A percentile compares a stretch with the other conserved stretches of the same genome.
phyloP scores from a whole-genome alignment of 2,113 vertebrate species.

The Marmota monax region DNA sequence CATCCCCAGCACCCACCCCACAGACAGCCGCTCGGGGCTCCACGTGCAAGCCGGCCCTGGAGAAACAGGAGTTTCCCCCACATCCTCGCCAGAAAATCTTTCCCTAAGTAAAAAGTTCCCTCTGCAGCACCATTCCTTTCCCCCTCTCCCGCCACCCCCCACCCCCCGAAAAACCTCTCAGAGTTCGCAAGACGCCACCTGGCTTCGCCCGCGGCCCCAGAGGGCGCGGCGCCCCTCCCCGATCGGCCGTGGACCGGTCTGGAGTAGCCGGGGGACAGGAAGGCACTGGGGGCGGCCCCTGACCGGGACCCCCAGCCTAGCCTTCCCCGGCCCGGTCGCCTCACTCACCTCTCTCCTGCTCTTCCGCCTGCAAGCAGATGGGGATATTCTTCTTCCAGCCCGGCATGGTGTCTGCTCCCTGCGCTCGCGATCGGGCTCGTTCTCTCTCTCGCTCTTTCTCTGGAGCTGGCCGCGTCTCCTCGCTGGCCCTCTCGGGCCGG shows the following conservation, averaged over 20 bases:
- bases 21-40: background rate
- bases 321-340: constrained; percentile 1
- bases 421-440: constrained; percentile 40
- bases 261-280: background rate
- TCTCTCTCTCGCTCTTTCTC: background rate
- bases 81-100: background rate
- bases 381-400: constrained; percentile 99
- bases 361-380: constrained; percentile 96
- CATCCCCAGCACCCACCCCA: background rate
- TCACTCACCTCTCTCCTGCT: constrained; percentile 93
- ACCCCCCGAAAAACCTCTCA: background rate
- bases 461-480: constrained; percentile 35
- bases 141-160: rapidly evolving
- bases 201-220: background rate
- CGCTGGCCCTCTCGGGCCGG: constrained; percentile 7
- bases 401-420: constrained; percentile 90
- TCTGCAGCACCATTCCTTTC: background rate
- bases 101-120: constrained; percentile 78
- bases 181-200: constrained; percentile 50
- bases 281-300: constrained; percentile 53
- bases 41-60: constrained; percentile 52
- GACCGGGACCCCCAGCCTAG: constrained; percentile 1
- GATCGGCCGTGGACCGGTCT: constrained; percentile 1
- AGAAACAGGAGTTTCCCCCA: background rate
- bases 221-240: constrained; percentile 66